Conservation (phyloP, 2,888 invertebrate genomes). For the Tricholauxania praeusta region DNA sequence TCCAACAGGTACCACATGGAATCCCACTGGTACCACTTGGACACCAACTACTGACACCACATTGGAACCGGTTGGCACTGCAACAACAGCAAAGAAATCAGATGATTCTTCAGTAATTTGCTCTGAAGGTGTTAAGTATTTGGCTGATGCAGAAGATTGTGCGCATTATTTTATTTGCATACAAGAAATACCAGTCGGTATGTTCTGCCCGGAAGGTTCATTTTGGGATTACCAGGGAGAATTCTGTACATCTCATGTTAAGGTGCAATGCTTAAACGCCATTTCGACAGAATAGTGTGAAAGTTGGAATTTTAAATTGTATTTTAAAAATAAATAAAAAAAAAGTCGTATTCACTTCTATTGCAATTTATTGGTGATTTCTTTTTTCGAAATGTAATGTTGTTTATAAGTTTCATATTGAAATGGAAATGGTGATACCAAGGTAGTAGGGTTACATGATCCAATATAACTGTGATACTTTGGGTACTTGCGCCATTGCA, state of each 20-base stretch:
- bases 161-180: conserved; percentile 65
- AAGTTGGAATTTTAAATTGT: conserved; percentile 5
- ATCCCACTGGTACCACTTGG: not conserved
- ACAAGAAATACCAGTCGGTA: conserved; percentile 59
- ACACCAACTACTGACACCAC: not conserved
- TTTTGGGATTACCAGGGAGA: conserved; percentile 59
- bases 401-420: too few relatives aligned
- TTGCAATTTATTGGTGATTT: too few relatives aligned
- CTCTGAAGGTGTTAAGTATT: conserved; percentile 46
- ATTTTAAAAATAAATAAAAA: too few relatives aligned
- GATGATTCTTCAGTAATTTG: not conserved
- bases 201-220: conserved; percentile 61
- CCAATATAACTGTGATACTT: too few relatives aligned
- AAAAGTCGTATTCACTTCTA: too few relatives aligned
- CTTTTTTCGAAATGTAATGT: too few relatives aligned
- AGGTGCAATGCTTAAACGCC: not conserved
- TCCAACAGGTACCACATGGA: not conserved
- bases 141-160: conserved; percentile 60
- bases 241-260: conserved; percentile 47
- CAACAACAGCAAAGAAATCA: not conserved
- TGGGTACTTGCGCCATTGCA: too few relatives aligned
- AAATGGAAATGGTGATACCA: too few relatives aligned
- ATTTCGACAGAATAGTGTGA: not conserved
- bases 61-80: not conserved
- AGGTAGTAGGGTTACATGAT: too few relatives aligned